Evolutionary conservation across 2,797 vertebrate genomes (phyloP).

Genomic region (Myioborus melanocephalus): DNA sequence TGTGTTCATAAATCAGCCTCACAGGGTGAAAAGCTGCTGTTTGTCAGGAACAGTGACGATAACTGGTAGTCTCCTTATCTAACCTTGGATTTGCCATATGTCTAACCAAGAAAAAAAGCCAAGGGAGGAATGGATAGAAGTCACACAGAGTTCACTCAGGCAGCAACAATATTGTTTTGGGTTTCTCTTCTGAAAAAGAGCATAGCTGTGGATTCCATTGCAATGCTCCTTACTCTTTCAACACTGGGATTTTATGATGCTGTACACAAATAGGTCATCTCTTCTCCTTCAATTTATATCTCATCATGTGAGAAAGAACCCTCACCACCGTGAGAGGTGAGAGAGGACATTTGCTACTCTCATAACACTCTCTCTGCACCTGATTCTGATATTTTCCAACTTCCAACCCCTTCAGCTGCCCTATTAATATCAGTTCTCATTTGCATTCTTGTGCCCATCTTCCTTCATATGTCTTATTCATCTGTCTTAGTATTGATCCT

Average conservation of each 20-base stretch:
- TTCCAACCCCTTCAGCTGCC: neutral
- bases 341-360: neutral
- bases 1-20: neutral
- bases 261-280: neutral
- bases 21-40: neutral
- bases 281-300: neutral
- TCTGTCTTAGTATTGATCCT: neutral
- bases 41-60: neutral
- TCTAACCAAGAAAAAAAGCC: neutral
- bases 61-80: neutral
- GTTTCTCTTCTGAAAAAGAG: neutral
- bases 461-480: neutral
- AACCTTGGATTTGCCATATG: neutral
- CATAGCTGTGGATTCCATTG: neutral
- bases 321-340: neutral
- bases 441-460: neutral
- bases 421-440: neutral
- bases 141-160: neutral
- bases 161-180: neutral
- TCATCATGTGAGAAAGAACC: neutral
- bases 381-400: neutral
- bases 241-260: neutral
- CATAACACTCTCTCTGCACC: fast-evolving
- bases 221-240: neutral
- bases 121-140: neutral